Conservation (phyloP, 2,113 vertebrate genomes). For the Microtus oregoni region DNA sequence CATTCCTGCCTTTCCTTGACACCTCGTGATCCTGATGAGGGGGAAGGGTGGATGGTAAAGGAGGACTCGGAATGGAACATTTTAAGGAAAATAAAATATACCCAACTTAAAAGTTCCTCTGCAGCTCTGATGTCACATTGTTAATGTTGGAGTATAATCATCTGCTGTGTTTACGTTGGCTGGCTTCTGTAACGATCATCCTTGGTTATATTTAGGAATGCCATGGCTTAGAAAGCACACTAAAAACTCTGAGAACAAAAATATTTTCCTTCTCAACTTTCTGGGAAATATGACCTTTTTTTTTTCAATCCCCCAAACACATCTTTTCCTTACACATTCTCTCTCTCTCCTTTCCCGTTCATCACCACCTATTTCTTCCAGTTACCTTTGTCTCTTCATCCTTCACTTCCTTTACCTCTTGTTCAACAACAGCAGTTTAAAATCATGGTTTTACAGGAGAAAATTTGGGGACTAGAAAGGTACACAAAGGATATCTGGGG, state of each 20-base stretch:
- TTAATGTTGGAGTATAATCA: conserved; percentile 71
- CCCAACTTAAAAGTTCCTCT: conserved; percentile 42
- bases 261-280: conserved; percentile 68
- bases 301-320: background rate
- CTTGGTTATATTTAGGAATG: conserved; percentile 80
- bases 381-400: background rate
- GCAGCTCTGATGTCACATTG: conserved; percentile 53
- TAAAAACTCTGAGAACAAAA: conserved; percentile 72
- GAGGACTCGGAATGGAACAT: background rate
- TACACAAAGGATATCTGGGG: background rate
- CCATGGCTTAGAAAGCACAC: conserved; percentile 72
- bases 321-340: background rate
- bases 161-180: conserved; percentile 72
- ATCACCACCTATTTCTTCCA: background rate
- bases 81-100: conserved; percentile 63
- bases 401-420: background rate
- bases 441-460: background rate
- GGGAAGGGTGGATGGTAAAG: conserved; percentile 4
- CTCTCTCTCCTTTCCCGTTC: background rate
- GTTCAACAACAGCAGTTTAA: background rate
- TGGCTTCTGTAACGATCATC: conserved; percentile 72
- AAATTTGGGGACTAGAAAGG: conserved; percentile 24
- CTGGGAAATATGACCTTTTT: conserved; percentile 38
- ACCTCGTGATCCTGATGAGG: background rate
- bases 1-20: conserved; percentile 29